These are phyloP conservation scores for Abrostola triplasia DNA, from an alignment of 2,888 invertebrate genomes.

Conservation along the genomic window DNA sequence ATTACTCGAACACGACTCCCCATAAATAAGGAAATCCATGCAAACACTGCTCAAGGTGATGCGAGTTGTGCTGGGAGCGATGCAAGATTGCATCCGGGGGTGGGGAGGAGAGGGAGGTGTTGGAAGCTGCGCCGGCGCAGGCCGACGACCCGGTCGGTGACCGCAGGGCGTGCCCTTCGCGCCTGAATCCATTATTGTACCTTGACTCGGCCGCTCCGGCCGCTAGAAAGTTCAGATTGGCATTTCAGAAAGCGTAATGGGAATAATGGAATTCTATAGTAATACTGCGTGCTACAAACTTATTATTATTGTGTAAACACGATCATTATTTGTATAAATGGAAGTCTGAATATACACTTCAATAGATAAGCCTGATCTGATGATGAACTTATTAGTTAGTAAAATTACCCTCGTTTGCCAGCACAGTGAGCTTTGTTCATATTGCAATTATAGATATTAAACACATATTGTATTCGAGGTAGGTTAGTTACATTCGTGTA, in stretches of 20 bases:
- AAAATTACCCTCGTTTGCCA: constrained; percentile 4
- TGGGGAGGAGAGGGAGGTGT: constrained; percentile 18
- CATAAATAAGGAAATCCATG: constrained; percentile 55
- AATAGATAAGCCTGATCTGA: neutral
- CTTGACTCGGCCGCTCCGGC: constrained; percentile 45
- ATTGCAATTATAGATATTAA: neutral
- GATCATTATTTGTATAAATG: neutral
- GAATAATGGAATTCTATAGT: constrained; percentile 28
- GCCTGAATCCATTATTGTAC: constrained; percentile 51
- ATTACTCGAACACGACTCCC: constrained; percentile 34
- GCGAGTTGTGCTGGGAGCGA: constrained; percentile 48
- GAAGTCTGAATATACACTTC: neutral
- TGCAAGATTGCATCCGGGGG: constrained; percentile 36
- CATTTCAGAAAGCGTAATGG: constrained; percentile 21
- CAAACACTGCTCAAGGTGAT: constrained; percentile 56
- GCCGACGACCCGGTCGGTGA: constrained; percentile 72
- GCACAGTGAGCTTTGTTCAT: constrained; percentile 4
- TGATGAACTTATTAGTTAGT: constrained; percentile 5
- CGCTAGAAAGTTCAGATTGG: constrained; percentile 51
- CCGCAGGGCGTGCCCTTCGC: constrained; percentile 70
- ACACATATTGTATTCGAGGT: neutral
- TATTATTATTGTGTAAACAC: neutral
- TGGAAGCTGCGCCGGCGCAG: constrained; percentile 64
- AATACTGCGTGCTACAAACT: neutral
- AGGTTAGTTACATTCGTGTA: constrained; percentile 4